Evolutionary conservation across 2,888 invertebrate species (phyloP), one percentile per base, ranked within the genome.

Genomic region (Synanthedon formicaeformis): DNA sequence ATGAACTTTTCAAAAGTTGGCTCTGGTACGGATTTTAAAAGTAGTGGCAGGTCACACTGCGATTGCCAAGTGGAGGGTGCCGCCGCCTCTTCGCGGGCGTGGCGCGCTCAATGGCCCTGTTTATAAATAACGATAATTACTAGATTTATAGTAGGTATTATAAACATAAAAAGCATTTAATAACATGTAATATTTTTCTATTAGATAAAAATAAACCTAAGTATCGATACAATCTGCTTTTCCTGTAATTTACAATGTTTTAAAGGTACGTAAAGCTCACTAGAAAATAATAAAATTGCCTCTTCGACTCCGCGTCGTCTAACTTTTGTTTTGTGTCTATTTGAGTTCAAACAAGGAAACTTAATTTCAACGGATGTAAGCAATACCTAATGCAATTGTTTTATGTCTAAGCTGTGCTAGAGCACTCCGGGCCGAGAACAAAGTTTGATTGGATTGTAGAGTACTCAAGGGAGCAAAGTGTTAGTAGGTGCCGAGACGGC

Each of bases 401-500:
- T 45, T 45, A 45, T 14, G 45, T 45, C 45, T 45, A 45, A 45
- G 45, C 45, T 12, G n/a, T 45, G 45, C 14, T 14, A 4, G 14
- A 45, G 45, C 14, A 45, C 45, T 45, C 45, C n/a, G 45, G 14
- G 52, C 48, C 52, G 54, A 45, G 57, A 56, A 50, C 53, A 55
- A 57, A 57, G 56, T 61, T 60, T 58, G 60, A 61, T 61, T 58
- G 58, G 57, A 60, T 60, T 57, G 57, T 50, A 55, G 40, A 18
- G 41, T 51, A 49, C 52, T 50, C 27, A n/a, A 12, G 50, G 50
- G 50, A 34, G 27, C 34, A 11, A 23, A 23, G 27, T 50, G 50
- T 14, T 45, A 45, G 45, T 34, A 34, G 34, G 34, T 34, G 34
- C 2, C 34, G 34, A 34, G 34, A 34, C 34, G 34, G 34, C 34